Conservation (phyloP, 2,888 invertebrate genomes). For the Hydroisotoma schaefferi region DNA sequence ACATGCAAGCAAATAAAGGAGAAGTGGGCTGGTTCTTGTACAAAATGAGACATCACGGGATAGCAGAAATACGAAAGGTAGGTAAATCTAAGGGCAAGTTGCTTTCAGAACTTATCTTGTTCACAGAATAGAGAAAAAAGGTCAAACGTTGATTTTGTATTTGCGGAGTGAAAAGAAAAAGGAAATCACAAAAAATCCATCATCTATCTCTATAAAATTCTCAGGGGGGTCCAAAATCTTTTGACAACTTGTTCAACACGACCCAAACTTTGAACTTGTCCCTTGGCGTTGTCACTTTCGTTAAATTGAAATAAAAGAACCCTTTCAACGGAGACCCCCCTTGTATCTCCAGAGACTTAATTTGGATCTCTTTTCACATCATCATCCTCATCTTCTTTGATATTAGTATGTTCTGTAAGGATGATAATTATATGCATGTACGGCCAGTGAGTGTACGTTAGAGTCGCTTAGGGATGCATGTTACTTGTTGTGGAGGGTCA, state of each 20-base stretch:
- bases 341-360: conserved; percentile 40
- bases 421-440: background rate
- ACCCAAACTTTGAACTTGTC: conserved; percentile 13
- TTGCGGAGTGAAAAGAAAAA: background rate
- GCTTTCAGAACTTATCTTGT: too few species aligned
- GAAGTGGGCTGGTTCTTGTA: too few species aligned
- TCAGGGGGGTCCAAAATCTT: conserved; percentile 39
- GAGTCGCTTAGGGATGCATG: background rate
- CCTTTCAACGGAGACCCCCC: conserved; percentile 27
- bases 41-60: too few species aligned
- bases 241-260: conserved; percentile 41
- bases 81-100: too few species aligned
- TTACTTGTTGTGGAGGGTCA: background rate
- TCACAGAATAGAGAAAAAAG: conserved; percentile 2
- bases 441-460: background rate
- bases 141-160: background rate
- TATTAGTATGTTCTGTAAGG: conserved; percentile 3
- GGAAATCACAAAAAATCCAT: conserved; percentile 12
- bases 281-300: conserved; percentile 42
- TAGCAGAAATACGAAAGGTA: too few species aligned
- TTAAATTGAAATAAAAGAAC: conserved; percentile 43
- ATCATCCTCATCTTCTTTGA: too few species aligned
- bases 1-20: too few species aligned
- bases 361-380: conserved; percentile 27
- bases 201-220: conserved; percentile 38